Evolutionary conservation across 1,140 invertebrate species (phyloP).

Genomic region (Heliconius hewitsoni): DNA sequence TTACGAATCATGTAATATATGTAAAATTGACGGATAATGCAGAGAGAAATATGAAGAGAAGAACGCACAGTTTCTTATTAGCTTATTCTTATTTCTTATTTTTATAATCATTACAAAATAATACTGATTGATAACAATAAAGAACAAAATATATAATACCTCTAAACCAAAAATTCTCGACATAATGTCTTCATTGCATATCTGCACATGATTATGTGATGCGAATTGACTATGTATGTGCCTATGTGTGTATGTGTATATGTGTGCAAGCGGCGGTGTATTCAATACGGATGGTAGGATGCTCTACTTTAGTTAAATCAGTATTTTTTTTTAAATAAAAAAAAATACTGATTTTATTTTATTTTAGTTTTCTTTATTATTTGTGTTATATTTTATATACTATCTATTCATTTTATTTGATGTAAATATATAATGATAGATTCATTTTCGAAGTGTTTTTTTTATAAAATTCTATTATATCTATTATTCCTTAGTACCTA

Average conservation of each 20-base stretch:
- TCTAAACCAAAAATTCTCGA: slow-evolving; percentile 6
- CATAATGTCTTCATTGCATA: slow-evolving; percentile 57
- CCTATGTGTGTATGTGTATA: slow-evolving; percentile 42
- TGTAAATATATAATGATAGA: too few relatives aligned
- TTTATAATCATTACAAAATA: too few relatives aligned
- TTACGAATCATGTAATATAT: too few relatives aligned
- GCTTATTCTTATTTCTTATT: too few relatives aligned
- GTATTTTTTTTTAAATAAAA: too few relatives aligned
- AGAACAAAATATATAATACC: background rate
- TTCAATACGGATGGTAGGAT: slow-evolving; percentile 21
- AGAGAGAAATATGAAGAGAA: too few relatives aligned
- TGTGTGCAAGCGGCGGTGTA: slow-evolving; percentile 42
- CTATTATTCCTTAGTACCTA: too few relatives aligned
- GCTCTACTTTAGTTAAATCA: slow-evolving; percentile 42
- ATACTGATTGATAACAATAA: background rate
- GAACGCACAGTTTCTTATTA: too few relatives aligned
- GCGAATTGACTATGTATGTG: slow-evolving; percentile 48
- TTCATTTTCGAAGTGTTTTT: too few relatives aligned
- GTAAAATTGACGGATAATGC: too few relatives aligned
- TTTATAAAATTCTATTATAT: too few relatives aligned
- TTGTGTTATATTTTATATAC: background rate
- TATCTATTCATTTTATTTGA: too few relatives aligned
- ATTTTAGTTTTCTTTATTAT: background rate
- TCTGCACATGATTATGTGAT: slow-evolving; percentile 48
- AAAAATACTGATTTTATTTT: background rate